phyloP scores from a whole-genome alignment of 2,113 vertebrate genomes.

The Columbina picui region DNA sequence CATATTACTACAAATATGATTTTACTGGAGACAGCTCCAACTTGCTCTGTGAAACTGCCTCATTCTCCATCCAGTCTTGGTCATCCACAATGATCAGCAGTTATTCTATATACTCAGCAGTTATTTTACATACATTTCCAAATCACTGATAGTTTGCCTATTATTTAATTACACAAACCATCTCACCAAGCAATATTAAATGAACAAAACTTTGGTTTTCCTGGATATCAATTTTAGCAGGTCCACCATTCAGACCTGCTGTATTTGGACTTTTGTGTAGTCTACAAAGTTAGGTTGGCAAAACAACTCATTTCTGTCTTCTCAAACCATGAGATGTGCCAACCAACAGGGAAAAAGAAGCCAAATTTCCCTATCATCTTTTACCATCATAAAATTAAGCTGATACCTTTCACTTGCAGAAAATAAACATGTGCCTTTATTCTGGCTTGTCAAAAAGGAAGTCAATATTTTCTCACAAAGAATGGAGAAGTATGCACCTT shows the following conservation, averaged over 20 bases:
- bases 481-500: not conserved
- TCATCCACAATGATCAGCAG: not conserved
- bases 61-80: not conserved
- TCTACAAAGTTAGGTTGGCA: not conserved
- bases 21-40: not conserved
- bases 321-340: not conserved
- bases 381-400: not conserved
- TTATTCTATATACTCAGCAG: not conserved
- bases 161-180: not conserved
- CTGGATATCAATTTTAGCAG: not conserved
- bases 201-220: not conserved
- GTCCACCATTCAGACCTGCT: not conserved
- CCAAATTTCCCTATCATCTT: not conserved
- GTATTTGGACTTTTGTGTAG: accelerated
- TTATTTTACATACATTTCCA: not conserved
- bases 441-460: not conserved
- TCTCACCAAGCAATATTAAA: not conserved
- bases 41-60: not conserved
- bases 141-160: not conserved
- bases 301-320: not conserved
- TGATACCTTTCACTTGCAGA: not conserved
- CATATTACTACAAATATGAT: not conserved
- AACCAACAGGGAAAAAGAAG: not conserved
- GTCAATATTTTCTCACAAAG: not conserved
- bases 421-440: not conserved